These are phyloP conservation scores for Leptinotarsa rubiginosa DNA, from an alignment of 2,888 invertebrate species.

Conservation along the genomic window DNA sequence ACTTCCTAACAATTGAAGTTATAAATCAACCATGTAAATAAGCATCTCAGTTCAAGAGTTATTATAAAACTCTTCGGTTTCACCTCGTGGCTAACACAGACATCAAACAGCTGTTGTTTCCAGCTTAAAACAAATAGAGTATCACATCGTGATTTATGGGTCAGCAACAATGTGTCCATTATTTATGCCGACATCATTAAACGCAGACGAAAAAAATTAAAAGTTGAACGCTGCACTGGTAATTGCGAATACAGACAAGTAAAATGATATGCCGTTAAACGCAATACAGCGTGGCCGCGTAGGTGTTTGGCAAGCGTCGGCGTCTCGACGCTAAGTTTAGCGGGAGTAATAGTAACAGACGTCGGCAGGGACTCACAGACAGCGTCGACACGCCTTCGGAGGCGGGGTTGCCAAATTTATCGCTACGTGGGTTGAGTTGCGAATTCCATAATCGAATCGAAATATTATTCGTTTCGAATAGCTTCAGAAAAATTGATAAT, in stretches of 20 bases:
- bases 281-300: slow-evolving; percentile 36
- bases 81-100: too few species aligned
- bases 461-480: too few species aligned
- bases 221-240: slow-evolving; percentile 38
- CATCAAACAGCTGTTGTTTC: not conserved
- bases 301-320: slow-evolving; percentile 44
- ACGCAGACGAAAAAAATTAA: slow-evolving; percentile 34
- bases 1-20: too few species aligned
- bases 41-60: too few species aligned
- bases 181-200: slow-evolving; percentile 40
- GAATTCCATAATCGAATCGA: too few species aligned
- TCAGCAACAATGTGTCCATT: slow-evolving; percentile 43
- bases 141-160: slow-evolving; percentile 23
- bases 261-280: slow-evolving; percentile 45
- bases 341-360: slow-evolving; percentile 29
- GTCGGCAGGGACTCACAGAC: not conserved
- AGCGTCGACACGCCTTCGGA: slow-evolving; percentile 10
- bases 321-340: slow-evolving; percentile 37
- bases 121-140: not conserved
- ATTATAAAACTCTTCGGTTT: too few species aligned
- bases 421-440: not conserved
- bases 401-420: slow-evolving; percentile 14
- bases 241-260: slow-evolving; percentile 44
- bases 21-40: too few species aligned
- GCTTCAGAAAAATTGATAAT: too few species aligned